Percentiles rank a stretch among this genome's conserved stretches.
phyloP scores from a whole-genome alignment of 2,888 invertebrate species.

The Diogma glabrata region DNA sequence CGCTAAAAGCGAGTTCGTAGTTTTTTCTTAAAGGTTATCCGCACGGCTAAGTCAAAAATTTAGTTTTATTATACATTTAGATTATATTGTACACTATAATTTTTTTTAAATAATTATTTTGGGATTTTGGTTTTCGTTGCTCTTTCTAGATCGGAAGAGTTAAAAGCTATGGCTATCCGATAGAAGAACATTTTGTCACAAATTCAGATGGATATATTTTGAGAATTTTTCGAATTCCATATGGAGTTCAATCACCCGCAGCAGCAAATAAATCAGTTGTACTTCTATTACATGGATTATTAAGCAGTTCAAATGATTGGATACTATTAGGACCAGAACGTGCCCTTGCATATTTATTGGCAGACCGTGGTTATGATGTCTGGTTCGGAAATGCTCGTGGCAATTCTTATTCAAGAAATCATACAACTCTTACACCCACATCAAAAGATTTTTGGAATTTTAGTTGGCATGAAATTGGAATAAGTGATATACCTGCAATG shows the following conservation, averaged over 20 bases:
- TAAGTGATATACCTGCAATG: slow-evolving; percentile 49
- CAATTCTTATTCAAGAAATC: slow-evolving; percentile 46
- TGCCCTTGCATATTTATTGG: slow-evolving; percentile 39
- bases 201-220: slow-evolving; percentile 73
- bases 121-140: too few species aligned
- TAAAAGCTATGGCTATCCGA: slow-evolving; percentile 48
- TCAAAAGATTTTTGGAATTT: slow-evolving; percentile 31
- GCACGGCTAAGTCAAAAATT: too few species aligned
- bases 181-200: slow-evolving; percentile 49
- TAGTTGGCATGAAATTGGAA: slow-evolving; percentile 45
- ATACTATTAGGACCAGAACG: slow-evolving; percentile 57
- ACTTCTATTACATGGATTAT: slow-evolving; percentile 58
- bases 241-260: background rate
- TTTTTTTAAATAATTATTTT: too few species aligned
- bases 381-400: slow-evolving; percentile 57
- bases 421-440: slow-evolving; percentile 31
- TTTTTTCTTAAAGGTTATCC: too few species aligned
- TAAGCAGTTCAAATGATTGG: slow-evolving; percentile 63
- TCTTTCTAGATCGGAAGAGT: too few species aligned
- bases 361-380: slow-evolving; percentile 40
- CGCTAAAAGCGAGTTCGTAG: too few species aligned
- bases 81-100: too few species aligned
- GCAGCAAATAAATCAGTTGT: slow-evolving; percentile 26
- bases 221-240: slow-evolving; percentile 47
- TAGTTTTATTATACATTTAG: too few species aligned